Evolutionary conservation across 2,888 invertebrate species (phyloP), one percentile per base, ranked within the genome.

Genomic region (Nomada flava): DNA sequence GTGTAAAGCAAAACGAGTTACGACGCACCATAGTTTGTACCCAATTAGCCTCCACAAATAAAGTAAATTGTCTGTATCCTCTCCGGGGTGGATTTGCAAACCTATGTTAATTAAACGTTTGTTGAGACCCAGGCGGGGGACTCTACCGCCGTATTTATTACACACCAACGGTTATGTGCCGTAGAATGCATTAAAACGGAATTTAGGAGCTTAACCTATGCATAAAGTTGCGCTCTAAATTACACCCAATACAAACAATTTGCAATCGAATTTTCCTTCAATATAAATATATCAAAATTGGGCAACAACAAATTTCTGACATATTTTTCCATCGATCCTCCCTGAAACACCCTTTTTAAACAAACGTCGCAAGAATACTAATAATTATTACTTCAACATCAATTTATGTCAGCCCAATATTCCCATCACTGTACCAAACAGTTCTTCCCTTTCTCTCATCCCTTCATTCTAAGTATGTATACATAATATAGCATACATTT

Each of bases 21-120:
- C 23, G n/a, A 29, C 36, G 59, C 3, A 29, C 47, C 10, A n/a
- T 50, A 47, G 50, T 62, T 71, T 71, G 70, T 62, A 18, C 18
- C 36, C 50, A 71, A 71, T 71, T 71, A 71, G 36, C 60, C 20
- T 52, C 36, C 50, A 23, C 60, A 60, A 71, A 62, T 71, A 62
- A 71, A 60, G 50, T 60, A 70, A 70, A 36, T 29, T 50, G 50
- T 15, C 44, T 3, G 55, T 55, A 73, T 42, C 42, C 64, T 55
- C 64, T 59, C 2, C 64, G 15, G 29, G 29, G 11, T 47, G 44
- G 53, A 64, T 73, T 64, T 44, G 26, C 44, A 44, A 55, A 73
- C 64, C 44, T 13, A 44, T 55, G 64, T 71, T 71, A 73, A 64
- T 63, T 73, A 64, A 53, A 29, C 26, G 50, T 71, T 71, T 62